Conservation (phyloP, 1,140 invertebrate species). For the Acromyrmex charruanus region DNA sequence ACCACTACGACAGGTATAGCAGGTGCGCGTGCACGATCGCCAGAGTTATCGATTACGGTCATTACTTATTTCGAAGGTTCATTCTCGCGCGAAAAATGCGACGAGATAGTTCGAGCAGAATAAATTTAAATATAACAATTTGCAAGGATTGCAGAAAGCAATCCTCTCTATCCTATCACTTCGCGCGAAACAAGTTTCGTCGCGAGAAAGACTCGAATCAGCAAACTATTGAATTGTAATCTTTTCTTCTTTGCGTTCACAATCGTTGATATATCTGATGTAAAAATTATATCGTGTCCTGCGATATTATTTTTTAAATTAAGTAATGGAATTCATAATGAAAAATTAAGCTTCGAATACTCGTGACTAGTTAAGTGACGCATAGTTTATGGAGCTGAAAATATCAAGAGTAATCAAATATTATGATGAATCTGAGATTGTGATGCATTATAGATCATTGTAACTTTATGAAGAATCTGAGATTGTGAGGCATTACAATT, state of each 20-base stretch:
- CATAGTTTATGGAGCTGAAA: too few relatives aligned
- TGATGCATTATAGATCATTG: too few relatives aligned
- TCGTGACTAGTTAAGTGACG: too few relatives aligned
- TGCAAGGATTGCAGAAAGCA: neutral
- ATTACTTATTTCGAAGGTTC: constrained; percentile 43
- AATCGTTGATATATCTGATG: neutral
- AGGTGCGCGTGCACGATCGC: constrained; percentile 34
- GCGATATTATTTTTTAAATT: too few relatives aligned
- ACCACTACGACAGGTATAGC: constrained; percentile 51
- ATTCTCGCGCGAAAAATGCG: neutral
- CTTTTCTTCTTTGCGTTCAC: neutral
- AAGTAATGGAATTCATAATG: too few relatives aligned
- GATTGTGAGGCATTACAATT: too few relatives aligned
- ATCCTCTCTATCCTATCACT: neutral
- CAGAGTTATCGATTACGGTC: constrained; percentile 62
- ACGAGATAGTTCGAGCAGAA: neutral
- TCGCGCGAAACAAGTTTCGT: neutral
- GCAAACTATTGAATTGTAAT: too few relatives aligned
- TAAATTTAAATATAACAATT: constrained; percentile 7
- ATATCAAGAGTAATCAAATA: too few relatives aligned
- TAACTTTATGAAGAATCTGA: too few relatives aligned
- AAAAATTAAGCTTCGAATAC: too few relatives aligned
- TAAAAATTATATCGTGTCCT: too few relatives aligned
- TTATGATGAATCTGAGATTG: too few relatives aligned
- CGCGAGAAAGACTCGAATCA: neutral